Conservation (phyloP, 2,113 vertebrate genomes). For the Ancistrus triradiatus region DNA sequence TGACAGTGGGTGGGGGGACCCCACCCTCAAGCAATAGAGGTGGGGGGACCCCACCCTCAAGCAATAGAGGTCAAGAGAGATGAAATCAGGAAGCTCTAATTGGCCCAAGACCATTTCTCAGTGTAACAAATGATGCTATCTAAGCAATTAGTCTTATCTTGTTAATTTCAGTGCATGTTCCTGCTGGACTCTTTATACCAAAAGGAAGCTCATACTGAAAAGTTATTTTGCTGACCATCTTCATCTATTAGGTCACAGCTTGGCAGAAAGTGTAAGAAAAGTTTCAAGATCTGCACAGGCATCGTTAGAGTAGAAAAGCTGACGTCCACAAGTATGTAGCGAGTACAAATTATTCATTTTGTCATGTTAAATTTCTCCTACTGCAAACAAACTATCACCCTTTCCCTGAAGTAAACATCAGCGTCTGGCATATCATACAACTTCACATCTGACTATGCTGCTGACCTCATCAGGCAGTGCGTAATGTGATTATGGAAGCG, state of each 20-base stretch:
- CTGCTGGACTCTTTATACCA: no score
- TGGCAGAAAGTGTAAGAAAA: no score
- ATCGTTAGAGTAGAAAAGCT: not conserved
- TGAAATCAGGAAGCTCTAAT: not conserved
- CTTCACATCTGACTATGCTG: not conserved
- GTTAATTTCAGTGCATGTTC: slow-evolving; percentile 11
- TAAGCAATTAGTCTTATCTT: slow-evolving; percentile 6
- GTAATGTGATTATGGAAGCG: slow-evolving; percentile 18
- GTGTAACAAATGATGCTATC: no score
- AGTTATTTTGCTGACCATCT: not conserved
- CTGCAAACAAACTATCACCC: not conserved
- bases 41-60: no score
- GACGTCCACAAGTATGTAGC: not conserved
- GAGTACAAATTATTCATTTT: not conserved
- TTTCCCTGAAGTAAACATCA: not conserved
- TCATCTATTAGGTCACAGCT: not conserved
- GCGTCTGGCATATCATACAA: not conserved
- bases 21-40: no score
- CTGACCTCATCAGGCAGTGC: not conserved
- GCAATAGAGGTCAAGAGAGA: no score
- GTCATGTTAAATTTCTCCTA: not conserved
- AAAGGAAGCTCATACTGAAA: no score
- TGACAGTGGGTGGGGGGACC: no score
- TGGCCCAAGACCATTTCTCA: slow-evolving; percentile 32
- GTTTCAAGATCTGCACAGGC: slow-evolving; percentile 1